Evolutionary conservation across 2,888 invertebrate genomes (phyloP), one percentile per base, ranked within the genome.

Genomic region (Pinctada fucata): DNA sequence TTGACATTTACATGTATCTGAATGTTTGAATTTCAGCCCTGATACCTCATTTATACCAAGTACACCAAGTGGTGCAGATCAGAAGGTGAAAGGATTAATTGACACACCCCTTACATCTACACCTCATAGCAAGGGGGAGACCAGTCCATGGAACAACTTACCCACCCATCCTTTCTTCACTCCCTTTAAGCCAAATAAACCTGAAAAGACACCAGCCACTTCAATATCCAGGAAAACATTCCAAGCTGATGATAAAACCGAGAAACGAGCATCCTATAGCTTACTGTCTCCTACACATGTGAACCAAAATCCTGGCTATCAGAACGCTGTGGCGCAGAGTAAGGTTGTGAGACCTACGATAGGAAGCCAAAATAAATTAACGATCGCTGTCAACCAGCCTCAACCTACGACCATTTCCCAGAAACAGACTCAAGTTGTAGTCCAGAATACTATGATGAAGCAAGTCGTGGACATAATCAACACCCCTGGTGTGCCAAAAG

Each of bases 41-140:
- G 85, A 87, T 68, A 84, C 85, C 13, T 85, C 87, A 31, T 87
- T 87, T 70, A 84, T 86, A 58, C 86, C 86, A 2, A 68, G 84
- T 63, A 87, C 87, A 6, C 87, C 87, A 5, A 52, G 71, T 5
- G 64, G 75, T n/a, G 76, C 63, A n/a, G 82, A 58, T 49, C 76
- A 70, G 58, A 78, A 8, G 78, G 82, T 66, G 16, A 64, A 65
- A 52, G 47, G 49, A 16, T 48, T 58, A 16, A 16, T 63, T n/a
- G 63, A 65, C 13, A 70, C 75, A 6, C 74, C 77, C 31, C 16
- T 45, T 8, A 64, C 75, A n/a, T 71, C 79, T 16, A 79, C 76
- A 45, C 75, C 78, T 1, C 51, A 64, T 5, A 58, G 65, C 45
- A n/a, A 52, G 65, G 51, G 65, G 31, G 4, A 5, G 4, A 16